Conservation (phyloP, 2,113 vertebrate species). For the Silurus meridionalis region DNA sequence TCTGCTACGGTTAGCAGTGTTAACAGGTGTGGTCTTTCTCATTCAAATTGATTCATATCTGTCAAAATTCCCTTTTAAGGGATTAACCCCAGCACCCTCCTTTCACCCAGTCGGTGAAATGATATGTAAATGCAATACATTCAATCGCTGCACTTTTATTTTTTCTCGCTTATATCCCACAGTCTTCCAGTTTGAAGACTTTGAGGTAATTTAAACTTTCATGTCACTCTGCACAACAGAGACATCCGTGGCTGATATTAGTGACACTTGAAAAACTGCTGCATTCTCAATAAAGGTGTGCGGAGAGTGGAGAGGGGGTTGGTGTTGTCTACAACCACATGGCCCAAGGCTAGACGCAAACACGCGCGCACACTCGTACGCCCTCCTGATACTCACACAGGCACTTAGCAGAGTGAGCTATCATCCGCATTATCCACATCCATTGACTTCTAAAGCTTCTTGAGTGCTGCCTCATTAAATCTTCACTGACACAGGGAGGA, state of each 20-base stretch:
- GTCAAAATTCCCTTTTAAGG: neutral
- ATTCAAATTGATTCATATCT: neutral
- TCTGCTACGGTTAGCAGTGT: neutral
- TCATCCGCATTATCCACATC: constrained; percentile 72
- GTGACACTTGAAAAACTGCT: constrained; percentile 43
- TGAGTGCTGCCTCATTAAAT: constrained; percentile 74
- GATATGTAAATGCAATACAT: too few species aligned
- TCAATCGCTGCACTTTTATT: too few species aligned
- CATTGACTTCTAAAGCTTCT: constrained; percentile 76
- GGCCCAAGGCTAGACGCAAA: constrained; percentile 41
- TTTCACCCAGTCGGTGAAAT: neutral
- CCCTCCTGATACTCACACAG: constrained; percentile 47
- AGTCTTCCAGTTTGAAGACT: neutral
- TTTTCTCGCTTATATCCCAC: neutral
- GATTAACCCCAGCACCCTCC: neutral
- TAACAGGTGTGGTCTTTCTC: neutral
- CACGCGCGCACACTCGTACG: constrained; percentile 22
- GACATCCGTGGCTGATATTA: constrained; percentile 49
- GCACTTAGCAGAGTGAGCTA: constrained; percentile 55
- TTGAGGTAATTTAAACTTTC: neutral
- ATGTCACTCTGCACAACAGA: constrained; percentile 35
- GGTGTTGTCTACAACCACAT: constrained; percentile 23
- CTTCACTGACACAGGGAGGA: constrained; percentile 71
- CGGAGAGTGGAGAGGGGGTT: constrained; percentile 7
- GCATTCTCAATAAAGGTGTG: neutral